These are phyloP conservation scores for Tribolium castaneum DNA, from an alignment of 1,140 invertebrate species.

Conservation along the genomic window DNA sequence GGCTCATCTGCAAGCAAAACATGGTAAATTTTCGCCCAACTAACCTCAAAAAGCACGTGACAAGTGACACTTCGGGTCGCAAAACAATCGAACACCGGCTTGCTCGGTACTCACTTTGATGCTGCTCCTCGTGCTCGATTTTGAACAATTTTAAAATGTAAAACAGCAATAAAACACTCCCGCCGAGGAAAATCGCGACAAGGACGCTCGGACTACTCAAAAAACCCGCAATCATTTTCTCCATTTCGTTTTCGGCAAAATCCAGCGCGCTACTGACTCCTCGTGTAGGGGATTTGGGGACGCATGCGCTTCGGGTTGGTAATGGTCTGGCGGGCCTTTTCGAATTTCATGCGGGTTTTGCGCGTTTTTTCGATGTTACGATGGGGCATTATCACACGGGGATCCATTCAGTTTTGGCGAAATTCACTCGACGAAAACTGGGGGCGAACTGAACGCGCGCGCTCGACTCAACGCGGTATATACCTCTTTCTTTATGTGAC, in stretches of 20 bases:
- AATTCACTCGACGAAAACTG: slow-evolving; percentile 26
- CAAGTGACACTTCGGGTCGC: background rate
- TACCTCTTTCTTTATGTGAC: slow-evolving; percentile 24
- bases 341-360: slow-evolving; percentile 35
- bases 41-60: slow-evolving; percentile 49
- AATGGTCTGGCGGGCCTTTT: slow-evolving; percentile 38
- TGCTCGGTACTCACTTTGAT: slow-evolving; percentile 49
- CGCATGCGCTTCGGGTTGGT: background rate
- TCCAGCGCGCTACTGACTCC: slow-evolving; percentile 24
- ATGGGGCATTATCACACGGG: slow-evolving; percentile 29
- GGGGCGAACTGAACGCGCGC: slow-evolving; percentile 39
- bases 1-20: slow-evolving; percentile 38
- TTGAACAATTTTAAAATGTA: slow-evolving; percentile 51
- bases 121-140: slow-evolving; percentile 41
- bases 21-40: background rate
- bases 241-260: slow-evolving; percentile 24
- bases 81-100: slow-evolving; percentile 2
- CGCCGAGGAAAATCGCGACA: slow-evolving; percentile 40
- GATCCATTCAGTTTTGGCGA: background rate
- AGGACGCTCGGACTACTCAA: background rate
- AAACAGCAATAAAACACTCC: slow-evolving; percentile 46
- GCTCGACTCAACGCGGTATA: slow-evolving; percentile 16
- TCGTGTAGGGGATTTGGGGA: slow-evolving; percentile 5
- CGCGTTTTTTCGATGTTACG: background rate
- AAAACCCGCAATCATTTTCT: background rate